Conservation (phyloP, 2,888 invertebrate species). For the Linyphia triangularis region DNA sequence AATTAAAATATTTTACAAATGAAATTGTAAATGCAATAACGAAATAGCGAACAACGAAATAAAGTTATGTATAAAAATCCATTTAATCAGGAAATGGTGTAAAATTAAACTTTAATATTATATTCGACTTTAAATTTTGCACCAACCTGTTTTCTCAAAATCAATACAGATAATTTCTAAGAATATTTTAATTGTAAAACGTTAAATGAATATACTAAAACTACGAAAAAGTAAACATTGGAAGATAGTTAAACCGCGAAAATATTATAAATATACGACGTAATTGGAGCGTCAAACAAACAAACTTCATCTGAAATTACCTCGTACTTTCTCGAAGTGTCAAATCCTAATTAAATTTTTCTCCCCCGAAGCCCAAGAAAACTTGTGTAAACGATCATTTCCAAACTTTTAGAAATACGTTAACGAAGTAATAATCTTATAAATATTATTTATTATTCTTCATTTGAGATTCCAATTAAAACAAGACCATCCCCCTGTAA, state of each 20-base stretch:
- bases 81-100: too few species aligned
- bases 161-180: too few species aligned
- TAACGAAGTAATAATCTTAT: conserved; percentile 70
- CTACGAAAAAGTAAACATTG: not conserved
- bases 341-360: conserved; percentile 60
- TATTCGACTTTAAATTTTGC: too few species aligned
- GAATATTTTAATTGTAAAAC: too few species aligned
- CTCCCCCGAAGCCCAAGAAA: not conserved
- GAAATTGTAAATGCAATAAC: too few species aligned
- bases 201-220: not conserved
- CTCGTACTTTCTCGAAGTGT: conserved; percentile 18
- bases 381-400: conserved; percentile 1
- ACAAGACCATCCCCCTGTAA: conserved; percentile 24
- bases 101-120: too few species aligned
- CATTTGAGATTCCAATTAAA: conserved; percentile 61
- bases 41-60: too few species aligned
- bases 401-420: conserved; percentile 4
- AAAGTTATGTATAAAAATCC: too few species aligned
- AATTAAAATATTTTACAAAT: too few species aligned
- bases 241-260: not conserved
- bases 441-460: conserved; percentile 64
- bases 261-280: not conserved
- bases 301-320: conserved; percentile 37
- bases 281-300: conserved; percentile 34
- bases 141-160: too few species aligned